Conservation (phyloP, 2,888 invertebrate genomes). For the Choreutis nemorana region DNA sequence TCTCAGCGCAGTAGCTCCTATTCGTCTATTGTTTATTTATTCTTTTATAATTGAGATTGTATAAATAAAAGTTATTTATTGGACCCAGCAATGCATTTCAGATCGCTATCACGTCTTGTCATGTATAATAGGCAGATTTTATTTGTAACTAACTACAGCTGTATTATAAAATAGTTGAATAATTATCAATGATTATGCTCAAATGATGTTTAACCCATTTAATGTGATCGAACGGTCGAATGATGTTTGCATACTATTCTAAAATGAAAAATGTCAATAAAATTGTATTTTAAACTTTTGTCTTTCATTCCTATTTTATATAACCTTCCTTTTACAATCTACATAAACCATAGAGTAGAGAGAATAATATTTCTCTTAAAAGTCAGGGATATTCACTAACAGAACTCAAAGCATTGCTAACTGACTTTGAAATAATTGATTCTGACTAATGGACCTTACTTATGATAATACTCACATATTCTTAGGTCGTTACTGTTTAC, state of each 20-base stretch:
- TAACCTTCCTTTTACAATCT: too few relatives aligned
- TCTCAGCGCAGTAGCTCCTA: too few relatives aligned
- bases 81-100: constrained; percentile 57
- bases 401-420: too few relatives aligned
- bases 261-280: constrained; percentile 64
- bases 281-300: constrained; percentile 64
- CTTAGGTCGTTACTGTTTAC: too few relatives aligned
- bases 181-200: constrained; percentile 38
- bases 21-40: constrained; percentile 27
- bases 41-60: constrained; percentile 40
- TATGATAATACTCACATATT: too few relatives aligned
- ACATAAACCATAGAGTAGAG: too few relatives aligned
- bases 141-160: constrained; percentile 6
- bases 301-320: constrained; percentile 19
- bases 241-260: constrained; percentile 61
- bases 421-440: too few relatives aligned
- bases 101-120: constrained; percentile 20
- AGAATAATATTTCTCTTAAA: too few relatives aligned
- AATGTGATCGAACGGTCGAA: constrained; percentile 45
- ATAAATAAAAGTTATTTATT: constrained; percentile 43
- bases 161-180: constrained; percentile 20
- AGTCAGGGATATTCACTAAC: too few relatives aligned
- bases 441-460: too few relatives aligned
- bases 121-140: constrained; percentile 21
- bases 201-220: constrained; percentile 42